phyloP scores from a whole-genome alignment of 2,888 invertebrate species.

The Sisyra terminalis region DNA sequence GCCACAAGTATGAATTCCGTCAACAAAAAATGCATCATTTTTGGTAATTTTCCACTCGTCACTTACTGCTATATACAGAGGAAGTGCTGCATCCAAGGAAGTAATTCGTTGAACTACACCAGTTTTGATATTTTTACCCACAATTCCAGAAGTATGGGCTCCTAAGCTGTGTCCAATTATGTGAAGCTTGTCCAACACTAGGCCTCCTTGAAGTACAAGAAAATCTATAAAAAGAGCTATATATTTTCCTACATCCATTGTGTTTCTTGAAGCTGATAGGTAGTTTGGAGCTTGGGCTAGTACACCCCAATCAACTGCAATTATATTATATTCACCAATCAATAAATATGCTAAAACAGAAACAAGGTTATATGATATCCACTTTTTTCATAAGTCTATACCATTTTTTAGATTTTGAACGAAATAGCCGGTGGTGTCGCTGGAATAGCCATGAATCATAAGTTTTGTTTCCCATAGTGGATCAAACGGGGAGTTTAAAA shows the following conservation, averaged over 20 bases:
- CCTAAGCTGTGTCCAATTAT: conserved; percentile 25
- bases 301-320: conserved; percentile 25
- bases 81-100: conserved; percentile 4
- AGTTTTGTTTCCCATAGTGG: conserved; percentile 15
- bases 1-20: conserved; percentile 26
- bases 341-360: conserved; percentile 20
- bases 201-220: conserved; percentile 15
- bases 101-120: conserved; percentile 21
- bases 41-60: conserved; percentile 10
- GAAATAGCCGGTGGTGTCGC: conserved; percentile 12
- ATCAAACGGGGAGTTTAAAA: conserved; percentile 15
- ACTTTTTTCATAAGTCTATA: no score
- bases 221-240: conserved; percentile 20
- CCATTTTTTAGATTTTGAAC: conserved; percentile 4
- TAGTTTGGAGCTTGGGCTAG: background rate
- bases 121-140: conserved; percentile 15
- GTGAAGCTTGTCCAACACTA: conserved; percentile 18
- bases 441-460: conserved; percentile 22
- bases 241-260: conserved; percentile 18
- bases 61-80: conserved; percentile 1
- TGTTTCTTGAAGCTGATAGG: conserved; percentile 1
- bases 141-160: conserved; percentile 22
- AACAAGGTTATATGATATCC: background rate
- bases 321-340: conserved; percentile 22
- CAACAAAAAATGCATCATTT: conserved; percentile 26